Base-by-base conservation (phyloP, 2,888 invertebrate species). In the Pomacea canaliculata region DNA sequence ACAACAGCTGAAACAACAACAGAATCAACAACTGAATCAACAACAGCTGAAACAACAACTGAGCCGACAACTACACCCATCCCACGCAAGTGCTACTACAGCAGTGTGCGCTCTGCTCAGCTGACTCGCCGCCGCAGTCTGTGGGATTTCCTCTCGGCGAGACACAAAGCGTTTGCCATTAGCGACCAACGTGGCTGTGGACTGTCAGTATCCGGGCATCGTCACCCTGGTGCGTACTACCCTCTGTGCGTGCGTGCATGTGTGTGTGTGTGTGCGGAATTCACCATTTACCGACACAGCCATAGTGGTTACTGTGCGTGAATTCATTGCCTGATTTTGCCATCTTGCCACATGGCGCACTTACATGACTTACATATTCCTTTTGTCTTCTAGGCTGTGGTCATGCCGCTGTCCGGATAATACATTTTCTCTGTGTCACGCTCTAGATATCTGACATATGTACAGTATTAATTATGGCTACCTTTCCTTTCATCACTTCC, bases 161-260 rank as follows among this genome's bases (percentile, higher is more conserved):
- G 18, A 19, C 19, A 37, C n/a, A 49, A 73, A 60, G 48, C 66
- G 73, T 18, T 46, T 73, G 67, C 48, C 68, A 16, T 37, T 37
- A 48, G 27, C 59, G 16, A 46, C 60, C 16, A 46, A 23, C 46
- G 59, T 73, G 49, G n/a, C 59, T 2, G 68, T 68, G 37, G 56
- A 73, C 67, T 73, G 73, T 46, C 73, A 73, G 68, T 73, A 73
- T 12, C 73, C 73, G 4, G 73, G 73, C 46, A 46, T 73, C 56
- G 73, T 60, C 56, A 73, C 68, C 8, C 27, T 73, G 73, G 73
- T 73, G 19, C 49, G 67, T 72, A n/a, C 23, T 23, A 23, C 23
- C 23, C 23, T 23, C 23, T 23, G 60, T 60, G 60, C n/a, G 60
- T 60, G 60, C n/a, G 60, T 60, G 60, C 7, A 7, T 7, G 60